Conservation (phyloP, 2,888 invertebrate genomes). For the Hoplodrina blanda region DNA sequence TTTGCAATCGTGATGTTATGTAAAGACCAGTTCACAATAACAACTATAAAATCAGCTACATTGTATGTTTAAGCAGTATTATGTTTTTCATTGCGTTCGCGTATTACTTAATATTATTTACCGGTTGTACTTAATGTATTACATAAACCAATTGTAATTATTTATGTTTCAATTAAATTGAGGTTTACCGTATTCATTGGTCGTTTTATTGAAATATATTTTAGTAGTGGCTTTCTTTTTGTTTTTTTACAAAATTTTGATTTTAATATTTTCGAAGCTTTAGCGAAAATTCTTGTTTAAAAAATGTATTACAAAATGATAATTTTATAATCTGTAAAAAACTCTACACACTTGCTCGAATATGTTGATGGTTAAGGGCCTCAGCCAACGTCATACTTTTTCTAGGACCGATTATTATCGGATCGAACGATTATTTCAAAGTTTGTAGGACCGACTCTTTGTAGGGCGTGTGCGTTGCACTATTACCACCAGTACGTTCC, state of each 20-base stretch:
- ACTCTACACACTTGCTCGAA: not conserved
- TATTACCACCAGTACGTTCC: too few species aligned
- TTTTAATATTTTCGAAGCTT: too few species aligned
- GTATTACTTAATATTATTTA: constrained; percentile 39
- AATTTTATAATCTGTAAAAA: not conserved
- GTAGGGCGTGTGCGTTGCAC: too few species aligned
- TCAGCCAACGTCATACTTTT: too few species aligned
- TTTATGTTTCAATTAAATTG: constrained; percentile 69
- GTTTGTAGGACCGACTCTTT: too few species aligned
- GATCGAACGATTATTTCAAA: too few species aligned
- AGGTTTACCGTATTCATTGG: constrained; percentile 63
- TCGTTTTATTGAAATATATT: constrained; percentile 40
- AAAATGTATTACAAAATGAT: not conserved
- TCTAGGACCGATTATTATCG: too few species aligned
- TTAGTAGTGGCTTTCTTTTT: too few species aligned
- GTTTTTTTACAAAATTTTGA: too few species aligned
- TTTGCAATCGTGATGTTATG: not conserved
- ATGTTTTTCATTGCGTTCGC: constrained; percentile 58
- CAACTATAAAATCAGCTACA: constrained; percentile 18
- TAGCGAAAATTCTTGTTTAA: too few species aligned
- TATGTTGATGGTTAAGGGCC: not conserved
- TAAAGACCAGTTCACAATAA: constrained; percentile 8
- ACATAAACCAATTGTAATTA: constrained; percentile 59
- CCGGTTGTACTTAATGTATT: constrained; percentile 63
- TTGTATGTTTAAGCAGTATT: constrained; percentile 67